These are phyloP conservation scores for Acomys russatus DNA, from an alignment of 2,797 vertebrate genomes.

Conservation along the genomic window DNA sequence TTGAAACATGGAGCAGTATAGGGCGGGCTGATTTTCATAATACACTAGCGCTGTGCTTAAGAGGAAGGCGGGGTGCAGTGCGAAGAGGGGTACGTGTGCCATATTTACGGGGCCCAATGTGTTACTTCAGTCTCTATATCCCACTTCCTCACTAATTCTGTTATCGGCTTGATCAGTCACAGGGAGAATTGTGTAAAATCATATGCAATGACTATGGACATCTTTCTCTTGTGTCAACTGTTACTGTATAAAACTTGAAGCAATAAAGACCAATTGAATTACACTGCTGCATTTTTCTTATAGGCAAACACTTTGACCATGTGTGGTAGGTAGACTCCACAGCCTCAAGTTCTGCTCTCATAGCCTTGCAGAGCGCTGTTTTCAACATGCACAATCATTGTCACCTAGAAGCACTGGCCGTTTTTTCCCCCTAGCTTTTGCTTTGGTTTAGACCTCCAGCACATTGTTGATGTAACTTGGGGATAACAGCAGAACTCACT, in stretches of 20 bases:
- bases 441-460: neutral
- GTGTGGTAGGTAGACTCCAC: neutral
- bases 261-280: neutral
- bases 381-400: neutral
- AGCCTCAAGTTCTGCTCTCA: neutral
- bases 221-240: neutral
- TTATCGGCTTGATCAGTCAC: neutral
- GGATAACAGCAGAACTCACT: neutral
- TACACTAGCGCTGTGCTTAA: neutral
- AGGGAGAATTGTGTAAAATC: neutral
- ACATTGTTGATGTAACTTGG: neutral
- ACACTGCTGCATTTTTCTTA: neutral
- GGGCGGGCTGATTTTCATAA: neutral
- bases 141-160: neutral
- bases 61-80: neutral
- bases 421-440: neutral
- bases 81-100: accelerated
- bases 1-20: neutral
- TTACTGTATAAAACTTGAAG: neutral
- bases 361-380: neutral
- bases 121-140: neutral
- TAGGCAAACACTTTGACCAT: neutral
- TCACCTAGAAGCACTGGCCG: neutral
- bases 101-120: neutral
- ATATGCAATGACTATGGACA: neutral